Percentiles rank a stretch among this genome's conserved stretches.
Conservation (phyloP, 2,888 invertebrate genomes). For the Punctoribates punctum region DNA sequence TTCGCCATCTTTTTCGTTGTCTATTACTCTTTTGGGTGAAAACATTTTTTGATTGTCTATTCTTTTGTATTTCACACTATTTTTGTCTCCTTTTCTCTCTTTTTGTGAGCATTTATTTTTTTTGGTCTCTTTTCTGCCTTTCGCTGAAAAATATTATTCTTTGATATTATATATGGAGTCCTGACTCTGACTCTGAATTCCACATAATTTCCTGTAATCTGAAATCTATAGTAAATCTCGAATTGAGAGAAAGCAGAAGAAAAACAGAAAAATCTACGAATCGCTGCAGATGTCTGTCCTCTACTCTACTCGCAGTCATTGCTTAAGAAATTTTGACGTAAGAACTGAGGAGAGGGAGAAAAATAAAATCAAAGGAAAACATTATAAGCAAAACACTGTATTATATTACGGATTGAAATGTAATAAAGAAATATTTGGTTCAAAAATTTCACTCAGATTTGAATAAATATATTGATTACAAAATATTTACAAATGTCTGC, state of each 20-base stretch:
- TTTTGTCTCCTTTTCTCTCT: neutral
- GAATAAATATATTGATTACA: no score
- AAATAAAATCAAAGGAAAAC: neutral
- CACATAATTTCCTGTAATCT: conserved; percentile 31
- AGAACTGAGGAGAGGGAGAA: neutral
- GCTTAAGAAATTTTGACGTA: neutral
- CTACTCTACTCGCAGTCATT: neutral
- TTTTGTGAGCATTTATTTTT: neutral
- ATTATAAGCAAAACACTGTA: neutral
- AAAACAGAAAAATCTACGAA: neutral
- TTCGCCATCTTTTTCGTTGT: no score
- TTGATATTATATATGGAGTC: neutral
- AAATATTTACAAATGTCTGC: no score
- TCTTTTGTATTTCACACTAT: no score
- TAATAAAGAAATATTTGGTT: no score
- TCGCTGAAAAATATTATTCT: conserved; percentile 24
- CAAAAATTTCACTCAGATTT: no score
- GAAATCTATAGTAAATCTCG: conserved; percentile 31
- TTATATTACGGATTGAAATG: neutral
- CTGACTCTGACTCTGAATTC: neutral
- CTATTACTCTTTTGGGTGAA: no score
- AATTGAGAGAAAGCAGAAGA: neutral
- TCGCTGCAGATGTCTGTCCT: conserved; percentile 22
- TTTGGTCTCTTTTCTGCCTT: neutral
- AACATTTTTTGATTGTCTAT: no score